Base-by-base conservation (phyloP, 2,888 invertebrate genomes). In the Pherbina coryleti region DNA sequence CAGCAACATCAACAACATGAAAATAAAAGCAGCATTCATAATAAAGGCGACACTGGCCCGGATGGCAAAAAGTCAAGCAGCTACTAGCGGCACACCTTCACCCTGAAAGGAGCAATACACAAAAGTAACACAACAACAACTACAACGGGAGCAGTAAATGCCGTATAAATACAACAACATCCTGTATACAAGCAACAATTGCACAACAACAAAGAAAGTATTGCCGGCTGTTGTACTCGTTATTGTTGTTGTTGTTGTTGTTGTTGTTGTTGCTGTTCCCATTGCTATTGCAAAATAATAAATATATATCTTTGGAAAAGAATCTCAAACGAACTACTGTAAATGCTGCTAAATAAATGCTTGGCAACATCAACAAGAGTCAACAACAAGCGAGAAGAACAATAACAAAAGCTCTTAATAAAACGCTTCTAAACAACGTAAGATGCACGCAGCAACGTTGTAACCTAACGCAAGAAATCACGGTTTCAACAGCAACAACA, bases 341-440 rank as follows among this genome's bases (percentile, higher is more conserved):
- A 22, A 72, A 57, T 22, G 55, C 73, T 73, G 44, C 57, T 72
- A 57, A 72, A 57, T 62, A 72, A 73, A 73, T 25, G 73, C 73
- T 62, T 73, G 73, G 49, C 62, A 25, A 17, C 25, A 60, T 2
- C 11, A 37, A 44, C 51, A 19, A 72, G 17, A 17, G 31, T n/a
- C 53, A 28, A 28, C 14, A 62, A 62, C 17, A 62, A 60, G 2
- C 28, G n/a, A 22, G 34, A 0, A 57, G 19, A 19, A 31, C 22
- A 57, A 28, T 14, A n/a, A n/a, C n/a, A 57, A 57, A 17, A 3
- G 57, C 19, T n/a, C 22, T 34, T 37, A 57, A 72, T 28, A 72
- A 72, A 57, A 37, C 34, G 37, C 55, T 55, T 17, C n/a, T 57
- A 57, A 55, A 57, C 55, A 72, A 55, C 72, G 53, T 19, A 57